These are phyloP conservation scores for Calephelis virginiensis DNA, from an alignment of 1,140 invertebrate genomes.

Conservation along the genomic window DNA sequence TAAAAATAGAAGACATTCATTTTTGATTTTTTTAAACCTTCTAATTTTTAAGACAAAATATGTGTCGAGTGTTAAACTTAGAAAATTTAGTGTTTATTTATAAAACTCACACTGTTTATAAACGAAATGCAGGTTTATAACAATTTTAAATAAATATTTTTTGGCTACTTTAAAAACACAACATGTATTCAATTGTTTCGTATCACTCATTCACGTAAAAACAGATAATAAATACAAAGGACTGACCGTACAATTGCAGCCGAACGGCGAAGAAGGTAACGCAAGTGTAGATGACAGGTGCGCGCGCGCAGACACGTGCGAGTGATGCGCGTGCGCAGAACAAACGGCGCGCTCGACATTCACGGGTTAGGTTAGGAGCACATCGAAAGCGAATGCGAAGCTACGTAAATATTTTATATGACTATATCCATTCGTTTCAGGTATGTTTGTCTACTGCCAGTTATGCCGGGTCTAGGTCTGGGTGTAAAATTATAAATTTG, in stretches of 20 bases:
- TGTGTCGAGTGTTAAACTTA: too few relatives aligned
- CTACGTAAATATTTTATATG: background rate
- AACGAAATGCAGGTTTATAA: too few relatives aligned
- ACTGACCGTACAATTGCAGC: slow-evolving; percentile 25
- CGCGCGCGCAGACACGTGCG: slow-evolving; percentile 32
- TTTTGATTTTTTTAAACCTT: too few relatives aligned
- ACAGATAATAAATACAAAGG: slow-evolving; percentile 2
- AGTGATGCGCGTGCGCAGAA: slow-evolving; percentile 32
- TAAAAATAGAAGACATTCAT: too few relatives aligned
- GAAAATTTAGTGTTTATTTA: too few relatives aligned
- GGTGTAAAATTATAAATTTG: too few relatives aligned
- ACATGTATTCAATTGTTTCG: background rate
- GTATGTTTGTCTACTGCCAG: too few relatives aligned
- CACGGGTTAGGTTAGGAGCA: background rate
- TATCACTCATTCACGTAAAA: background rate
- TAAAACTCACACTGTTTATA: too few relatives aligned
- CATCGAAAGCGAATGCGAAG: background rate
- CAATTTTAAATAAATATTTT: too few relatives aligned
- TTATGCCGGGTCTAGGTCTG: too few relatives aligned
- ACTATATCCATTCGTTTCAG: too few relatives aligned
- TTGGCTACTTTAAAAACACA: background rate
- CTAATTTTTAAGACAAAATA: too few relatives aligned
- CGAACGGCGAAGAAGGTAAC: slow-evolving; percentile 9
- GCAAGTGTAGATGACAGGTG: slow-evolving; percentile 29
- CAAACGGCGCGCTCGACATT: slow-evolving; percentile 25